A percentile compares a stretch with the other conserved stretches of the same genome.
Conservation (phyloP, 1,140 invertebrate species). For the Brachionus paranguensis region DNA sequence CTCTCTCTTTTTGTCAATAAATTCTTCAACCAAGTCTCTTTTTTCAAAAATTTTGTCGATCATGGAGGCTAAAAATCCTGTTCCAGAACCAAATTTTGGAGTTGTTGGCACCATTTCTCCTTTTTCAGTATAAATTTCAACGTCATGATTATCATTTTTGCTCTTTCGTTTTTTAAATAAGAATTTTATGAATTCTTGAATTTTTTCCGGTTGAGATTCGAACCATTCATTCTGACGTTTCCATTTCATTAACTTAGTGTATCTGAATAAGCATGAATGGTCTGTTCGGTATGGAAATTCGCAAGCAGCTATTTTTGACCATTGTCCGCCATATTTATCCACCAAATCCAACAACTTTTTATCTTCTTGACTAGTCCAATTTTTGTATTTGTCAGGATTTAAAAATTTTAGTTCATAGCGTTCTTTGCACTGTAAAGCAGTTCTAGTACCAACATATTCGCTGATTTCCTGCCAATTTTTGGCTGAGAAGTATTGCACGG, state of each 20-base stretch:
- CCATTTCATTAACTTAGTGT: conserved; percentile 38
- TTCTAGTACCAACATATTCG: conserved; percentile 28
- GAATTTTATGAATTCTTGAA: conserved; percentile 36
- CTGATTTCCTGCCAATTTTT: conserved; percentile 39
- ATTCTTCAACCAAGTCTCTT: conserved; percentile 16
- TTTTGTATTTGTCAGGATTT: conserved; percentile 39
- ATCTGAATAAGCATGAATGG: conserved; percentile 17
- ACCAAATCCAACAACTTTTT: conserved; percentile 14
- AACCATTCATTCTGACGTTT: conserved; percentile 32
- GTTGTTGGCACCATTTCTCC: background rate
- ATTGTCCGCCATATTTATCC: conserved; percentile 25
- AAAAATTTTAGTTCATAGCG: conserved; percentile 27
- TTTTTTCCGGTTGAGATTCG: conserved; percentile 5
- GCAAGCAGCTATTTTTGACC: conserved; percentile 11
- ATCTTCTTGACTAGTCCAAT: conserved; percentile 25
- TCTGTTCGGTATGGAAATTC: conserved; percentile 21
- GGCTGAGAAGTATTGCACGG: background rate
- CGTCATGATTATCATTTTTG: background rate
- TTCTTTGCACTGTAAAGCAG: conserved; percentile 33
- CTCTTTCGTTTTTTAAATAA: conserved; percentile 8
- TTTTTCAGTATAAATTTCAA: background rate
- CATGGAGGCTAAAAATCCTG: background rate
- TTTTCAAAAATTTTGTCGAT: conserved; percentile 25
- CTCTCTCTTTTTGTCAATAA: conserved; percentile 16
- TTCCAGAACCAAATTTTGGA: conserved; percentile 23